Evolutionary conservation across 2,888 invertebrate genomes (phyloP).

Genomic region (Dasypogon diadema): DNA sequence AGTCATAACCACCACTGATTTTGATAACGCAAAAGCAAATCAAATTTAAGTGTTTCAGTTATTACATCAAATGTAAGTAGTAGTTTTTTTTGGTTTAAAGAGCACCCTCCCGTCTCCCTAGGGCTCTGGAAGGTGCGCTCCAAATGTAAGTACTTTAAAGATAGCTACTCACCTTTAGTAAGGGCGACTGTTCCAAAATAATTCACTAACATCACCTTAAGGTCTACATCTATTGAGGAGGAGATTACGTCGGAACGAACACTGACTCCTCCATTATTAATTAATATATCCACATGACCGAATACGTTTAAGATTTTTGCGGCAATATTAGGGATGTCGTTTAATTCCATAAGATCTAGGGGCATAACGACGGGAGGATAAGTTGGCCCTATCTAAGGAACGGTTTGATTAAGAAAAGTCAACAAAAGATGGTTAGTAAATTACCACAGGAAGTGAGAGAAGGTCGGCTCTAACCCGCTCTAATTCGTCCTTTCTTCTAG

Average conservation of each 20-base stretch:
- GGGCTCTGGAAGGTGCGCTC: neutral
- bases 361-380: conserved; percentile 80
- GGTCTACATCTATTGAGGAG: conserved; percentile 85
- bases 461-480: conserved; percentile 84
- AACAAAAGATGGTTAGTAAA: conserved; percentile 56
- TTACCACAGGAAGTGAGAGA: conserved; percentile 74
- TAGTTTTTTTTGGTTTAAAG: no score
- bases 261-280: conserved; percentile 92
- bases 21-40: conserved; percentile 9
- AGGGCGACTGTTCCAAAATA: conserved; percentile 93
- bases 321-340: conserved; percentile 74
- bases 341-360: conserved; percentile 81
- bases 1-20: neutral
- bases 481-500: conserved; percentile 82
- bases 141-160: neutral
- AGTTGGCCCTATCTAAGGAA: conserved; percentile 71
- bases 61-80: no score
- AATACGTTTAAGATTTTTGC: conserved; percentile 77
- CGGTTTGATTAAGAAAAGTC: neutral
- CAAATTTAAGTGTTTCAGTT: no score
- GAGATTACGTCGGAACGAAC: conserved; percentile 80
- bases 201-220: conserved; percentile 91
- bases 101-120: neutral
- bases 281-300: conserved; percentile 85
- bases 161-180: conserved; percentile 80